Conservation (phyloP, 2,888 invertebrate species). For the Morpho achilles region DNA sequence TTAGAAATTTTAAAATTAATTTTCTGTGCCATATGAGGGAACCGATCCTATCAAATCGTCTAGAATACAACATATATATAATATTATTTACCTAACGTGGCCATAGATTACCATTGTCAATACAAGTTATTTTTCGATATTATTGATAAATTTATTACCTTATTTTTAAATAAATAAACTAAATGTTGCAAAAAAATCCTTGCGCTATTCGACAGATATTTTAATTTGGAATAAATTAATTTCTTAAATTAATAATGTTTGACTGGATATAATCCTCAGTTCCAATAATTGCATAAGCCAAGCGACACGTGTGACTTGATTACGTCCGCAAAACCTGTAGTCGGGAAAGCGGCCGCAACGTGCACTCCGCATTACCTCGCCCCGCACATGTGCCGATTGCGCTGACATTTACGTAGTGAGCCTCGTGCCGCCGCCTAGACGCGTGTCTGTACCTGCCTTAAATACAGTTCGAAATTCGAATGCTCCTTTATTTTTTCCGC, state of each 20-base stretch:
- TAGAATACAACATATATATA: too few relatives aligned
- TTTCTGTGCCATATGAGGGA: too few relatives aligned
- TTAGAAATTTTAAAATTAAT: too few relatives aligned
- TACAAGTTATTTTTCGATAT: too few relatives aligned
- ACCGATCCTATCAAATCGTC: too few relatives aligned
- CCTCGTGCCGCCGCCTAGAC: constrained; percentile 63
- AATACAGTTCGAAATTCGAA: constrained; percentile 28
- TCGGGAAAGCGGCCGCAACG: constrained; percentile 43
- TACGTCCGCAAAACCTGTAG: constrained; percentile 23
- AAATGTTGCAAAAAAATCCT: too few relatives aligned
- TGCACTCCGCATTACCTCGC: constrained; percentile 48
- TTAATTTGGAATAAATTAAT: neutral
- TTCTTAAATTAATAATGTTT: too few relatives aligned
- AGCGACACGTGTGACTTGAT: constrained; percentile 16
- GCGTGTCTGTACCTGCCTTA: constrained; percentile 42
- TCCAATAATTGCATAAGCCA: constrained; percentile 13
- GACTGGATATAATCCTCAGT: neutral
- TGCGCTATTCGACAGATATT: too few relatives aligned
- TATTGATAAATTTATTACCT: too few relatives aligned
- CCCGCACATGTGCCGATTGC: constrained; percentile 74
- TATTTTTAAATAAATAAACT: too few relatives aligned
- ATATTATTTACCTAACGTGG: too few relatives aligned
- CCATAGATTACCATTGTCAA: too few relatives aligned
- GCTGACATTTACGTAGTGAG: constrained; percentile 77
- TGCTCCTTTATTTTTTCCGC: constrained; percentile 36